Conservation (phyloP, 2,797 vertebrate species). For the Tiaroga cobitis region DNA sequence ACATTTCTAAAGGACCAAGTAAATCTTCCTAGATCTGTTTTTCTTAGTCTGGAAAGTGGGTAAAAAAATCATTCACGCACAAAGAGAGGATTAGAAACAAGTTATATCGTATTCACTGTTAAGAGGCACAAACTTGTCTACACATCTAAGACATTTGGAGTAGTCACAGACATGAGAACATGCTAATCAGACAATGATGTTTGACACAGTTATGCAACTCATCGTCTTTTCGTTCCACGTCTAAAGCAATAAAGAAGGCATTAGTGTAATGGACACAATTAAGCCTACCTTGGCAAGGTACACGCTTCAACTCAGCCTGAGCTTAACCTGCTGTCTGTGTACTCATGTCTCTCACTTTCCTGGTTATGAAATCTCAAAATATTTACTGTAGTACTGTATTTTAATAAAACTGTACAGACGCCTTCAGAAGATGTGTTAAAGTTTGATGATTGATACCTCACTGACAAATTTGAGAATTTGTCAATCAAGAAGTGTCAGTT, state of each 20-base stretch:
- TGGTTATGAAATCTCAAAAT: background rate
- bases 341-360: background rate
- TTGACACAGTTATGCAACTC: constrained; percentile 51
- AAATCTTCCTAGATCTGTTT: background rate
- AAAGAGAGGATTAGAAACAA: constrained; percentile 4
- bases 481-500: background rate
- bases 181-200: constrained; percentile 29
- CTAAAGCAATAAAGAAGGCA: constrained; percentile 18
- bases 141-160: background rate
- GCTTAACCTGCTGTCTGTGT: constrained; percentile 14
- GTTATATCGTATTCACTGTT: background rate
- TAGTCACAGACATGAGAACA: constrained; percentile 8
- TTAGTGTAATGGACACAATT: constrained; percentile 35
- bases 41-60: background rate
- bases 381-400: background rate
- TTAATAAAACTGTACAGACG: background rate
- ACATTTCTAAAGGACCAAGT: constrained; percentile 10
- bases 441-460: background rate
- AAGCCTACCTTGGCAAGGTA: constrained; percentile 31
- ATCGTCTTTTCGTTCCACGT: background rate
- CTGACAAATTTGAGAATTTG: background rate
- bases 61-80: background rate
- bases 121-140: background rate
- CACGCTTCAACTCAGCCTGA: constrained; percentile 9
- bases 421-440: background rate